Percentiles rank a stretch among this genome's conserved stretches.
These are phyloP conservation scores for Alauda arvensis DNA, from an alignment of 2,797 vertebrate genomes.

Conservation along the genomic window DNA sequence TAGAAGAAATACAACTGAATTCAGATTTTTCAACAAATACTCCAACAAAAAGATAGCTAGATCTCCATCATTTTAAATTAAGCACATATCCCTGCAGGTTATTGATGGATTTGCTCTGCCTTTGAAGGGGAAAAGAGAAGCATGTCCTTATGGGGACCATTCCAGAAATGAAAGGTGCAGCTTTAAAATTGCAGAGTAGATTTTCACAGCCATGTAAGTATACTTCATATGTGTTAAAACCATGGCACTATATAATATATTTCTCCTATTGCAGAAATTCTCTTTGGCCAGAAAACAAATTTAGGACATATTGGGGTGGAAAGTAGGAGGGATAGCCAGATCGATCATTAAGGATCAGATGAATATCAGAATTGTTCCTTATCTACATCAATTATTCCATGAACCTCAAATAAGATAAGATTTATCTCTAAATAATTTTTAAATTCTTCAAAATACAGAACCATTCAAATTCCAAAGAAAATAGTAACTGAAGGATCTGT, in stretches of 20 bases:
- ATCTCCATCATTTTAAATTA: not conserved
- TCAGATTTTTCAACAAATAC: not conserved
- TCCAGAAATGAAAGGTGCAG: not conserved
- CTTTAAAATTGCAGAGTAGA: not conserved
- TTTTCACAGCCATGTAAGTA: not conserved
- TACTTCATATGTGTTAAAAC: not conserved
- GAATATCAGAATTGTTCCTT: not conserved
- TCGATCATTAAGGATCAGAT: rapidly evolving
- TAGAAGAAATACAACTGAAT: not conserved
- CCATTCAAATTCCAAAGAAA: not conserved
- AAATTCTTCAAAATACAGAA: not conserved
- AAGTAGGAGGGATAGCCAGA: not conserved
- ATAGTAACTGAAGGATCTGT: not conserved
- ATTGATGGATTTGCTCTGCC: not conserved
- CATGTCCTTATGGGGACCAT: not conserved
- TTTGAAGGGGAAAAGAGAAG: not conserved
- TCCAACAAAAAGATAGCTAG: not conserved
- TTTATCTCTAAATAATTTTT: not conserved
- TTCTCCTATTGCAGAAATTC: not conserved
- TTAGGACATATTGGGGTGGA: not conserved
- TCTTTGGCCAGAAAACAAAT: not conserved
- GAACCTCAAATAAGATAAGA: not conserved
- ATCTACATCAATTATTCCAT: not conserved
- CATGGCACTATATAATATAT: not conserved
- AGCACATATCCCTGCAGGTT: not conserved